These are phyloP conservation scores for Climacteris rufus DNA, from an alignment of 2,113 vertebrate genomes.

Conservation along the genomic window DNA sequence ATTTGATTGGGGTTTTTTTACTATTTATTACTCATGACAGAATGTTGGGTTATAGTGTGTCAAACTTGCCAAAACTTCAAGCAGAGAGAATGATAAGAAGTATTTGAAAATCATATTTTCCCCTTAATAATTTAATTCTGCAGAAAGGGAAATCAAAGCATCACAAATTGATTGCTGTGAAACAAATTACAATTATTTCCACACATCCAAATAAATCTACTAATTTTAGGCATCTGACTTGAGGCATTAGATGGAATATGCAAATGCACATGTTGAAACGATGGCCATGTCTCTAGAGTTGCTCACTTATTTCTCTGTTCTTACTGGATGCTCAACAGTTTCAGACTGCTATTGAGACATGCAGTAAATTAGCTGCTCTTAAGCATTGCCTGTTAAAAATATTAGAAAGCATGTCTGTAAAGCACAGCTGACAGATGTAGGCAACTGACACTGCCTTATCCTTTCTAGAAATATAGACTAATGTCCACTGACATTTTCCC, in stretches of 20 bases:
- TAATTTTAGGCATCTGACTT: slow-evolving; percentile 63
- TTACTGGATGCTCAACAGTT: not conserved
- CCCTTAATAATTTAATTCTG: slow-evolving; percentile 53
- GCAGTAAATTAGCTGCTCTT: slow-evolving; percentile 60
- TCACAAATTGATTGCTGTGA: slow-evolving; percentile 66
- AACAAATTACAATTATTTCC: slow-evolving; percentile 70
- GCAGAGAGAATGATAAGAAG: slow-evolving; percentile 10
- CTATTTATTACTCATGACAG: slow-evolving; percentile 23
- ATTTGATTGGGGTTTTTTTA: not conserved
- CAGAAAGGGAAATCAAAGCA: slow-evolving; percentile 61
- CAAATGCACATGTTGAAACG: slow-evolving; percentile 43
- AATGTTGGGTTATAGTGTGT: not conserved
- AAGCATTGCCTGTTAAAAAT: slow-evolving; percentile 46
- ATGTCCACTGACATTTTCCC: slow-evolving; percentile 18
- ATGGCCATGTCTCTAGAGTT: slow-evolving; percentile 9
- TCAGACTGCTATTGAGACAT: not conserved
- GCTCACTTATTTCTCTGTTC: slow-evolving; percentile 21
- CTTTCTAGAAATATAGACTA: slow-evolving; percentile 33
- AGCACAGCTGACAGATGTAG: slow-evolving; percentile 48
- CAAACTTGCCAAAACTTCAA: slow-evolving; percentile 55
- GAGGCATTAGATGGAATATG: slow-evolving; percentile 56
- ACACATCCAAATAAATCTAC: slow-evolving; percentile 65
- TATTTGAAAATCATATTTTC: slow-evolving; percentile 48
- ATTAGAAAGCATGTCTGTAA: slow-evolving; percentile 38
- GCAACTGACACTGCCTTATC: not conserved